These are phyloP conservation scores for Brachionus angularis DNA, from an alignment of 1,140 invertebrate genomes.

Conservation along the genomic window DNA sequence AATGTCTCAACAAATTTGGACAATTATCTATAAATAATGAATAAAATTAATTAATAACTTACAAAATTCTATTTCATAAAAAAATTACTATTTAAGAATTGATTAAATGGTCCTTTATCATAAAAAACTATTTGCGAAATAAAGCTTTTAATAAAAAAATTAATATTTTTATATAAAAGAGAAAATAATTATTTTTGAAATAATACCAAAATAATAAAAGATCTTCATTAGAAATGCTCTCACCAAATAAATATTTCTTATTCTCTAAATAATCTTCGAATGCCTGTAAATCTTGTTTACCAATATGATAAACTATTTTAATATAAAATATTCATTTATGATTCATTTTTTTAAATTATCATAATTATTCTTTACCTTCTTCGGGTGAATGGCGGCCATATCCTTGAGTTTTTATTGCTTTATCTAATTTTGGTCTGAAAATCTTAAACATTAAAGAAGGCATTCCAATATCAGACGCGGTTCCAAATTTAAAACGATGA, in stretches of 20 bases:
- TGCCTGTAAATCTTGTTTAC: conserved; percentile 34
- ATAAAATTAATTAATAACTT: neutral
- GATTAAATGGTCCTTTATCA: conserved; percentile 20
- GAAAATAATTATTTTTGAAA: no score
- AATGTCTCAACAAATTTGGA: neutral
- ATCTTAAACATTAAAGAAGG: conserved; percentile 2
- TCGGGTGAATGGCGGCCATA: conserved; percentile 20
- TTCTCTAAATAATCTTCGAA: conserved; percentile 3
- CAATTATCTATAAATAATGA: neutral
- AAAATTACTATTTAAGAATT: neutral
- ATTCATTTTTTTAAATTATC: no score
- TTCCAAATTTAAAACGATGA: conserved; percentile 17
- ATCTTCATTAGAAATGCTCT: conserved; percentile 10
- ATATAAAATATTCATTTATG: no score
- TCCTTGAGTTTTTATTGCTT: conserved; percentile 12
- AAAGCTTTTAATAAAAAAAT: no score
- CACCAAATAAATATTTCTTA: conserved; percentile 37
- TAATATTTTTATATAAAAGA: no score
- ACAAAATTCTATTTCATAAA: neutral
- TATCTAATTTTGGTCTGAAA: conserved; percentile 2
- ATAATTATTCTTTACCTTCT: no score
- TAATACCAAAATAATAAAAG: neutral
- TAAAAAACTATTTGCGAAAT: conserved; percentile 13
- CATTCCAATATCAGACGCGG: conserved; percentile 13
- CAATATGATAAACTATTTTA: conserved; percentile 39